Percentiles rank a stretch among this genome's conserved stretches.
phyloP scores from a whole-genome alignment of 2,797 vertebrate species.

The Lagocephalus sceleratus region DNA sequence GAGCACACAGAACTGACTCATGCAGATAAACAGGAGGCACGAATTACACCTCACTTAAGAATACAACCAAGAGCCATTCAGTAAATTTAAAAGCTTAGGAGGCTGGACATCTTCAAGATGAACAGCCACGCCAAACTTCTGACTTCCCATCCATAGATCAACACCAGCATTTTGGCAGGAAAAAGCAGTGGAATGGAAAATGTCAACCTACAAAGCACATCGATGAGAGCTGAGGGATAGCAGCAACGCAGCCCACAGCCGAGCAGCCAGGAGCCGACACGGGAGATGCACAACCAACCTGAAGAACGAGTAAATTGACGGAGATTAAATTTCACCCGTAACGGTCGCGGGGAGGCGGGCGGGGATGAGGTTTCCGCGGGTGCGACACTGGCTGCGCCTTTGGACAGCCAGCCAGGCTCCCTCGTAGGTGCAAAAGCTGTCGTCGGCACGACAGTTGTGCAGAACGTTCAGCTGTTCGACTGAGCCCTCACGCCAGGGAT shows the following conservation, averaged over 20 bases:
- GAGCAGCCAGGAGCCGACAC: conserved; percentile 12
- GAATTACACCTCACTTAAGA: too few relatives aligned
- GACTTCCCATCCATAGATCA: too few relatives aligned
- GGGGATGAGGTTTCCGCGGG: conserved; percentile 22
- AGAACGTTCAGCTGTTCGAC: conserved; percentile 11
- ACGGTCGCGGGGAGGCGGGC: conserved; percentile 14
- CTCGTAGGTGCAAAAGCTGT: conserved; percentile 44
- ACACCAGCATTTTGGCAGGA: too few relatives aligned
- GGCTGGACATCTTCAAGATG: too few relatives aligned
- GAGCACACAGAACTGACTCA: not conserved
- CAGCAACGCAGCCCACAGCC: conserved; percentile 5
- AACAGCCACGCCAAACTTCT: too few relatives aligned
- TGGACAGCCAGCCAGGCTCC: conserved; percentile 29
- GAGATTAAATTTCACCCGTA: conserved; percentile 11
- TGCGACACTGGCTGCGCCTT: conserved; percentile 7
- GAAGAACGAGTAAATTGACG: not conserved
- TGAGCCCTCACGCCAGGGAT: not conserved
- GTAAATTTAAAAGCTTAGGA: not conserved
- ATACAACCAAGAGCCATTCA: not conserved
- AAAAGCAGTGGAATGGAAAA: conserved; percentile 21
- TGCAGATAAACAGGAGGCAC: not conserved
- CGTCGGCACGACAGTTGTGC: not conserved
- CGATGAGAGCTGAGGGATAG: conserved; percentile 26
- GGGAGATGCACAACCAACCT: conserved; percentile 4
- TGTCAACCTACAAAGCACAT: conserved; percentile 50